Evolutionary conservation across 1,140 invertebrate genomes (phyloP), one percentile per base, ranked within the genome.

Genomic region (Drosophila sulfurigaster): DNA sequence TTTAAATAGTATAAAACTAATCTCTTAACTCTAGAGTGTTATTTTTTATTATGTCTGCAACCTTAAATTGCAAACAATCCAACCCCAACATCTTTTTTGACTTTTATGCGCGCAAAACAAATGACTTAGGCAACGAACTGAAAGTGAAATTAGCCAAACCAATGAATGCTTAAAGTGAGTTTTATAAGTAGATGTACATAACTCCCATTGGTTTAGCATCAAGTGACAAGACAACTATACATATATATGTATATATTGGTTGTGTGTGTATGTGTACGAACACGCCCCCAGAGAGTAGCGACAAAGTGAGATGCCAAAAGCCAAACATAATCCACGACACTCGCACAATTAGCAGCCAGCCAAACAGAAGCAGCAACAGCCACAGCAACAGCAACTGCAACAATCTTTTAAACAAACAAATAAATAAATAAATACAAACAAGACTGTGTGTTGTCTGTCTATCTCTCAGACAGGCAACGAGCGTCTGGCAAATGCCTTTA

Each of bases 291-390:
- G 83, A 88, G 83, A 88, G 62, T 67, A 32, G 45, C 69, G 46
- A 78, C 83, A 83, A 88, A 87, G 85, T 87, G 80, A 87, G 83
- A 80, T 83, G 70, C 83, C 67, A 79, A 83, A 85, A 79, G 67
- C 48, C 57, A 56, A 75, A 88, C 76, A 83, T 67, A 83, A 83
- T 74, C 75, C 68, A 70, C 83, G 43, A 80, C 69, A 80, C 80
- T 80, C 80, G 74, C 83, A 88, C 74, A 80, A 82, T 86, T 86
- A 81, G 69, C 75, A 15, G 59, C 25, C 32, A 59, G 8, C 16
- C 62, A 72, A 49, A 64, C 65, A 70, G 41, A 66, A 58, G 15
- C 58, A 67, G n/a, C 38, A 67, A 7, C 38, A 45, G 10, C 48
- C 46, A 3, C 35, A 75, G 57, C 62, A 64, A 11, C 64, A 28